These are phyloP conservation scores for Tetrax tetrax DNA, from an alignment of 2,113 vertebrate species.

Conservation along the genomic window DNA sequence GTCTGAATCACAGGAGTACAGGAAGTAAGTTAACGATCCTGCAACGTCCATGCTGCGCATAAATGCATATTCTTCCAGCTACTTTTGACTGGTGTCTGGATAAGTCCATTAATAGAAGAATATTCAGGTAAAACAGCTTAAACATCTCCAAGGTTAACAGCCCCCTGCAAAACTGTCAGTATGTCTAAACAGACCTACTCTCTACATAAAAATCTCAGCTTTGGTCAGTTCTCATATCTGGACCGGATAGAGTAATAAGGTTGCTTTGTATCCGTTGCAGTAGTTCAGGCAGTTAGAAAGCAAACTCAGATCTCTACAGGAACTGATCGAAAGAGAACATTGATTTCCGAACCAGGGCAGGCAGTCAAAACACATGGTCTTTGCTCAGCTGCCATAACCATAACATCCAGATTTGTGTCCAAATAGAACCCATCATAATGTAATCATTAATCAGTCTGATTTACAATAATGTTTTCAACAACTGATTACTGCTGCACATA, in stretches of 20 bases:
- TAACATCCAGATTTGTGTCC: constrained; percentile 10
- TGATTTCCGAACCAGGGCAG: constrained; percentile 15
- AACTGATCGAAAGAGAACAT: neutral
- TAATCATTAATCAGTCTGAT: constrained; percentile 49
- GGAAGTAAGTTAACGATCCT: neutral
- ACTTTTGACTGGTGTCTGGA: neutral
- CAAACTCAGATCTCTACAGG: neutral
- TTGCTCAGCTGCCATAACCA: neutral
- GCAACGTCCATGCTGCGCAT: neutral
- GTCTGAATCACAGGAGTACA: neutral
- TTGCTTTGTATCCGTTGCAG: neutral
- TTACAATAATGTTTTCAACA: constrained; percentile 14
- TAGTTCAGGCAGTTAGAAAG: neutral
- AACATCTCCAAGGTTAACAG: neutral
- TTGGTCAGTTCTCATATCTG: neutral
- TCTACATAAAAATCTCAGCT: neutral
- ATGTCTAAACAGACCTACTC: neutral
- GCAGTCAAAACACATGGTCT: neutral
- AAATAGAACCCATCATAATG: neutral
- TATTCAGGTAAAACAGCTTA: neutral
- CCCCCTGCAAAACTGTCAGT: neutral
- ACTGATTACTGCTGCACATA: constrained; percentile 16
- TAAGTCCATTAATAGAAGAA: neutral
- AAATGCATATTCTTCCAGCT: neutral
- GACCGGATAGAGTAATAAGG: neutral